These are phyloP conservation scores for Lophura swinhoii DNA, from an alignment of 2,797 vertebrate genomes.

Conservation along the genomic window DNA sequence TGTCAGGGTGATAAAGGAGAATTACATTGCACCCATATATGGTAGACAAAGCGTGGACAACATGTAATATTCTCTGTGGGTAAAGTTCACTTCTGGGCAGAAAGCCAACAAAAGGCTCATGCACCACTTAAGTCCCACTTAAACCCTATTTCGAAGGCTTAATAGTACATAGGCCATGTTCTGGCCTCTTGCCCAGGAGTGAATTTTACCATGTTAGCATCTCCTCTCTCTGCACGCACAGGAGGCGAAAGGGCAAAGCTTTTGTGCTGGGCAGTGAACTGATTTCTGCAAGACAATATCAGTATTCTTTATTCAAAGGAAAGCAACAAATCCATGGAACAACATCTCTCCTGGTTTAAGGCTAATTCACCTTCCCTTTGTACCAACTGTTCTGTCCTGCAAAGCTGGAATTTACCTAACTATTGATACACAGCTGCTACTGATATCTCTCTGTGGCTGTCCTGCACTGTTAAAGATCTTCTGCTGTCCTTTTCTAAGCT, in stretches of 20 bases:
- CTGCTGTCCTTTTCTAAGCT: neutral
- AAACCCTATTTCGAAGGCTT: conserved; percentile 66
- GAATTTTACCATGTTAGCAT: conserved; percentile 30
- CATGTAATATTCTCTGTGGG: conserved; percentile 50
- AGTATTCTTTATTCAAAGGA: neutral
- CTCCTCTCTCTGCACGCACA: neutral
- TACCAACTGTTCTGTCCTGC: neutral
- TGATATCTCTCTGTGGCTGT: neutral
- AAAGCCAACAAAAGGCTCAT: conserved; percentile 62
- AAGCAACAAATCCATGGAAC: neutral
- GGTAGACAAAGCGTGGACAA: conserved; percentile 39
- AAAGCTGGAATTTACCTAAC: neutral
- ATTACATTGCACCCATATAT: conserved; percentile 27
- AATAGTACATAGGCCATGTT: conserved; percentile 49
- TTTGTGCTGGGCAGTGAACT: conserved; percentile 30
- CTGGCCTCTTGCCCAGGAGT: conserved; percentile 63
- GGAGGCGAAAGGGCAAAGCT: neutral
- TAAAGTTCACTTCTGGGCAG: conserved; percentile 67
- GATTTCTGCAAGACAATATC: neutral
- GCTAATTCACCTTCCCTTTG: neutral
- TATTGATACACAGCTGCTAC: neutral
- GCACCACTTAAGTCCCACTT: conserved; percentile 68
- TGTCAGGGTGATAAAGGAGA: conserved; percentile 49
- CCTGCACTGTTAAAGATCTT: neutral
- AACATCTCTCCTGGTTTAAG: neutral